phyloP scores from a whole-genome alignment of 1,140 invertebrate genomes.

The Cheumatopsyche charites region DNA sequence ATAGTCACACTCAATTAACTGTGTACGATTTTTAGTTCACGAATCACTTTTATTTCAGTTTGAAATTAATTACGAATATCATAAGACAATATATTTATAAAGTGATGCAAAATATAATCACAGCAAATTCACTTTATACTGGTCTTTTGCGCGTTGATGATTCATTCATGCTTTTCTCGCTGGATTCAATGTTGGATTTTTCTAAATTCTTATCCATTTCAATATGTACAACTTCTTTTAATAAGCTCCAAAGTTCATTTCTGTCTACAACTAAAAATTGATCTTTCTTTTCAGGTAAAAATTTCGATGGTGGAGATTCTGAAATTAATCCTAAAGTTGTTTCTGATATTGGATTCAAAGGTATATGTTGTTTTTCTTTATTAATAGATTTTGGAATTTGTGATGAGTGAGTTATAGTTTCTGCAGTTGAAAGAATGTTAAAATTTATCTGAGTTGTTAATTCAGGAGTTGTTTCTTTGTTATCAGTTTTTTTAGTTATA shows the following conservation, averaged over 20 bases:
- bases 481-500: not conserved
- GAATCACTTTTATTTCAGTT: conserved; percentile 17
- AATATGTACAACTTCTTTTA: conserved; percentile 61
- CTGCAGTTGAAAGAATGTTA: not conserved
- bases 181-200: conserved; percentile 40
- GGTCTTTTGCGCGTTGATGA: conserved; percentile 10
- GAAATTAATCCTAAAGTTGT: conserved; percentile 50
- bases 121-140: conserved; percentile 31
- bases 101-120: conserved; percentile 21
- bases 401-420: conserved; percentile 53
- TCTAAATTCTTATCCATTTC: conserved; percentile 48
- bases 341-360: conserved; percentile 58
- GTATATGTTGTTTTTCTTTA: conserved; percentile 62
- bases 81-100: conserved; percentile 19
- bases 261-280: conserved; percentile 64
- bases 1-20: not conserved
- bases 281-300: conserved; percentile 62
- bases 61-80: conserved; percentile 21
- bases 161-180: conserved; percentile 24
- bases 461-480: not conserved
- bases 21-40: conserved; percentile 1
- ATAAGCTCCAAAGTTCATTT: conserved; percentile 65
- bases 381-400: conserved; percentile 60
- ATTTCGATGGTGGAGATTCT: conserved; percentile 52
- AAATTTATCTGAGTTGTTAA: not conserved